Evolutionary conservation across 2,797 vertebrate species (phyloP).

Genomic region (Siniperca undulata): DNA sequence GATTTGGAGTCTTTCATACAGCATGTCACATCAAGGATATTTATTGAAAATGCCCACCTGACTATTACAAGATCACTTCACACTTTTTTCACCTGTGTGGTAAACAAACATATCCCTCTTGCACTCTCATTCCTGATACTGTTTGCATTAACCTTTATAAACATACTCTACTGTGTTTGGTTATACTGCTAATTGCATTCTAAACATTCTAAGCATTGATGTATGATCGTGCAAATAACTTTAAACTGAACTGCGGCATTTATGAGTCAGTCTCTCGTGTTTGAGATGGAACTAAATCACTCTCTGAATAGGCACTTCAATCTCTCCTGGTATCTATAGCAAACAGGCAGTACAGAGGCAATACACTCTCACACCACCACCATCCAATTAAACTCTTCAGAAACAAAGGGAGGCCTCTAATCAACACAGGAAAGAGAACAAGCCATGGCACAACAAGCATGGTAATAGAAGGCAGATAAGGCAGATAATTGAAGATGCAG

Average conservation of each 20-base stretch:
- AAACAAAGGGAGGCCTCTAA: conserved; percentile 67
- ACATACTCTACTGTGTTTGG: background rate
- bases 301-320: conserved; percentile 43
- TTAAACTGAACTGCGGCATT: conserved; percentile 28
- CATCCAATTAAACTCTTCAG: conserved; percentile 69
- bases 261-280: conserved; percentile 23
- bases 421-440: conserved; percentile 57
- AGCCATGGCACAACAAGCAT: conserved; percentile 49
- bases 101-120: background rate
- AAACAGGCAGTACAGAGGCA: conserved; percentile 39
- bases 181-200: background rate
- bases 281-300: conserved; percentile 47
- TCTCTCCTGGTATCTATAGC: conserved; percentile 54
- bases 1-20: background rate
- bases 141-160: conserved; percentile 14
- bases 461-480: conserved; percentile 71
- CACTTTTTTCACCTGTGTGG: background rate
- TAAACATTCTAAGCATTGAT: background rate
- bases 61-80: background rate
- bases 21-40: fast-evolving
- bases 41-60: background rate
- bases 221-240: conserved; percentile 2
- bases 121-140: background rate
- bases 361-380: background rate
- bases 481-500: conserved; percentile 55